phyloP scores from a whole-genome alignment of 2,797 vertebrate genomes.

The Crenichthys baileyi region DNA sequence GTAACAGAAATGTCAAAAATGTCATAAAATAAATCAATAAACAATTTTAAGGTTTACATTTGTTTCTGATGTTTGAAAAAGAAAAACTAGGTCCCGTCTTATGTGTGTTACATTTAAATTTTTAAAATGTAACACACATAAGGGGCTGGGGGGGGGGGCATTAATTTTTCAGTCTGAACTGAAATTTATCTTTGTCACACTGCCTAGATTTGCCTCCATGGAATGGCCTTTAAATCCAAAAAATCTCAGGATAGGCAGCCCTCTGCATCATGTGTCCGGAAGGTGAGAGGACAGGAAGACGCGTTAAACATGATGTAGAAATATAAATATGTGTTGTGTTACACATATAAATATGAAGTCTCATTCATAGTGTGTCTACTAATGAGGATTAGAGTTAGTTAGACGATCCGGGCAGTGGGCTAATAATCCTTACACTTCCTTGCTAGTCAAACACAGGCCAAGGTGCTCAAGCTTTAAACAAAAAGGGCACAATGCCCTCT shows the following conservation, averaged over 20 bases:
- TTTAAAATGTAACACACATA: no score
- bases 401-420: not conserved
- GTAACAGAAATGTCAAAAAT: not conserved
- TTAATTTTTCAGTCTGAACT: no score
- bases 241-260: not conserved
- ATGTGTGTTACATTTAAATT: no score
- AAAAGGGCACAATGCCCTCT: not conserved
- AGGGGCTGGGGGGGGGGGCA: no score
- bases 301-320: not conserved
- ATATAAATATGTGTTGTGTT: not conserved
- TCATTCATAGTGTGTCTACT: not conserved
- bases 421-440: not conserved
- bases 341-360: not conserved
- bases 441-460: not conserved
- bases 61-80: no score
- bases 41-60: no score
- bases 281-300: not conserved
- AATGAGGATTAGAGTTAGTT: not conserved
- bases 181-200: no score
- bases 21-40: no score
- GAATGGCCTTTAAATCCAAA: no score
- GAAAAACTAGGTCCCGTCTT: no score
- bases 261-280: not conserved
- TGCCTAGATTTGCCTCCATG: no score
- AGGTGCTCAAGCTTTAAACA: not conserved